Evolutionary conservation across 64 coral and sea anemone genomes (phyloP).

Genomic region (Anthopleura sola): DNA sequence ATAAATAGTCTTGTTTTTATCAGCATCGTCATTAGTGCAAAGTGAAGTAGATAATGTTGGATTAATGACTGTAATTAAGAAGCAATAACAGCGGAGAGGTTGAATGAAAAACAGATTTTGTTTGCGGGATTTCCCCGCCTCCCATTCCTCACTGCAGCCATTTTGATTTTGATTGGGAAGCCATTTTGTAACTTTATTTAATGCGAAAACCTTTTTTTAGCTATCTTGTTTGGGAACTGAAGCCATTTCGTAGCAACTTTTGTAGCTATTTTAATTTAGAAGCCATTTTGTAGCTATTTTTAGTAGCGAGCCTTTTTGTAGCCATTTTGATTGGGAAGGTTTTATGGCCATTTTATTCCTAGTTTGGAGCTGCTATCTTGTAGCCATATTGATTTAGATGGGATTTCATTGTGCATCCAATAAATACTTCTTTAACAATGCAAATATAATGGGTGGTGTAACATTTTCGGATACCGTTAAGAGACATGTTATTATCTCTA

Average conservation of each 20-base stretch:
- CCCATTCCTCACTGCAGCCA: not conserved
- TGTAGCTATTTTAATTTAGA: not conserved
- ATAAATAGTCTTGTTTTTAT: not conserved
- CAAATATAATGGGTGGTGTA: not conserved
- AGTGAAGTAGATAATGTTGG: not conserved
- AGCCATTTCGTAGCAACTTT: not conserved
- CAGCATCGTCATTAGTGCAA: not conserved
- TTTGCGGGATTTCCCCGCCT: not conserved
- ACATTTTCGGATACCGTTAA: not conserved
- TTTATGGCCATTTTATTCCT: too few relatives aligned
- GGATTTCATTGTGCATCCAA: too few relatives aligned
- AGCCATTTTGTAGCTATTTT: not conserved
- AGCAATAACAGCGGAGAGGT: not conserved
- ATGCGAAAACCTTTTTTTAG: not conserved
- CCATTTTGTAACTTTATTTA: not conserved
- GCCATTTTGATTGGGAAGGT: too few relatives aligned
- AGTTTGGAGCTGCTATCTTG: too few relatives aligned
- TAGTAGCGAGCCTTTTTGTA: too few relatives aligned
- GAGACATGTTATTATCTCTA: not conserved
- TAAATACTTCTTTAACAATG: too few relatives aligned
- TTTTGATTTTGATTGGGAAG: not conserved
- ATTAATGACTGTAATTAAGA: not conserved
- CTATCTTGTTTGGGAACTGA: not conserved
- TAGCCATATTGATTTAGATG: too few relatives aligned
- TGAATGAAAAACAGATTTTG: not conserved